Evolutionary conservation across 2,113 vertebrate genomes (phyloP), one percentile per base, ranked within the genome.

Genomic region (Lamprotornis superbus): DNA sequence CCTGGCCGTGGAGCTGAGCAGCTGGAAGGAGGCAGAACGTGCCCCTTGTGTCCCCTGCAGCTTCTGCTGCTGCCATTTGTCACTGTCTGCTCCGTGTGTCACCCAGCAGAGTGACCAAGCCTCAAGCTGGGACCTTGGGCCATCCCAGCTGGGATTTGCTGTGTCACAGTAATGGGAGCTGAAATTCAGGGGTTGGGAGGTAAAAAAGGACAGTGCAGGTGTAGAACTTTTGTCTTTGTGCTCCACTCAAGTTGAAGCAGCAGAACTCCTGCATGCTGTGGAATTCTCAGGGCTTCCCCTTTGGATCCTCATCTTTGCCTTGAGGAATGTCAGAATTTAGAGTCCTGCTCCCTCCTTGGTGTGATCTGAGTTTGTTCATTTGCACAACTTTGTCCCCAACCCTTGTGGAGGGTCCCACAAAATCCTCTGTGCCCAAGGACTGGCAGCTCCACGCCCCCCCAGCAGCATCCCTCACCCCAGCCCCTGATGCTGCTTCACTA

Each of bases 401-500:
- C 53, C 28, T 60, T 4, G 35, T 2, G 7, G 40, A 65, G 49
- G 40, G 27, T n/a, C 49, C 31, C 86, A 39, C n/a, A 74, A 74
- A 30, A 92, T 46, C 64, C 83, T 22, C 28, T 4, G 25, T 18
- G 50, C 59, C 47, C 19, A 5, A 42, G 80, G 12, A 8, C 28
- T 40, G 40, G 20, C 52, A 67, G 53, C 14, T 83, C 47, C 73
- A n/a, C 63, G 5, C 4, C 74, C 40, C 57, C 21, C 19, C 74
- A 47, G 35, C 5, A 2, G 12, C 87, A 69, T 84, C 84, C 59
- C 90, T 44, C 52, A 21, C 40, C 31, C 25, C 25, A 7, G 37
- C 39, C 61, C 80, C 92, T 52, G 80, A 27, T 76, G 80, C 76
- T 9, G 15, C 91, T 64, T 50, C 61, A 55, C 95, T 94, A 63